Percentiles rank a stretch among this genome's conserved stretches.
Evolutionary conservation across 2,888 invertebrate species (phyloP).

Genomic region (Argyresthia goedartella): DNA sequence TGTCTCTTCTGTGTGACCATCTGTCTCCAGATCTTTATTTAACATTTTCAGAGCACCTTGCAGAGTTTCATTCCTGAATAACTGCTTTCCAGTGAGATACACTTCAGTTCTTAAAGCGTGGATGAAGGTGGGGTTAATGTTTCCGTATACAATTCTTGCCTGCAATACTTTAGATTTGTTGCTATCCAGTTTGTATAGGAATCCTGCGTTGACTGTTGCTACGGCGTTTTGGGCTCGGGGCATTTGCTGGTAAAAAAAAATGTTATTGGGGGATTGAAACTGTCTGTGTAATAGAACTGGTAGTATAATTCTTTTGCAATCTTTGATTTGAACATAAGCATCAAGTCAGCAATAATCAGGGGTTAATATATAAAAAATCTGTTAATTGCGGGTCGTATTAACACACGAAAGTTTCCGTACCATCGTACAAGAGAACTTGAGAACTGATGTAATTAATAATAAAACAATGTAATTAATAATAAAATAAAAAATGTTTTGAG

Average conservation of each 20-base stretch:
- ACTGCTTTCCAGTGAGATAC: constrained; percentile 48
- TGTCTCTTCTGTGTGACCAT: constrained; percentile 59
- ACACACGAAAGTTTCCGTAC: too few species aligned
- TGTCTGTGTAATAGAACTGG: constrained; percentile 1
- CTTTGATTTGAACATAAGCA: too few species aligned
- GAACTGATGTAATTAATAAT: too few species aligned
- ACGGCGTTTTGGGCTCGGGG: constrained; percentile 80
- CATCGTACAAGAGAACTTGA: too few species aligned
- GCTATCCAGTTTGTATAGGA: constrained; percentile 68
- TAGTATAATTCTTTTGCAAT: background rate
- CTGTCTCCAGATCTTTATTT: constrained; percentile 28
- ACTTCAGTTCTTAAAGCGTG: constrained; percentile 67
- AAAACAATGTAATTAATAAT: too few species aligned
- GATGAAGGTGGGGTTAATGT: constrained; percentile 51
- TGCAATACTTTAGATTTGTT: constrained; percentile 40
- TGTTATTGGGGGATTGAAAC: background rate
- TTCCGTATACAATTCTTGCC: constrained; percentile 72
- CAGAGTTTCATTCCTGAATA: constrained; percentile 29
- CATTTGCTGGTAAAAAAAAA: constrained; percentile 70
- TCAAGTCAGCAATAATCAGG: too few species aligned
- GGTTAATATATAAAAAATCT: too few species aligned
- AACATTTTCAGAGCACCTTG: constrained; percentile 30
- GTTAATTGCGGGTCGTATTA: too few species aligned
- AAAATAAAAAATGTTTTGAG: too few species aligned
- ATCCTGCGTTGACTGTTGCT: constrained; percentile 82